Conservation (phyloP, 2,888 invertebrate species). For the Apoda limacodes region DNA sequence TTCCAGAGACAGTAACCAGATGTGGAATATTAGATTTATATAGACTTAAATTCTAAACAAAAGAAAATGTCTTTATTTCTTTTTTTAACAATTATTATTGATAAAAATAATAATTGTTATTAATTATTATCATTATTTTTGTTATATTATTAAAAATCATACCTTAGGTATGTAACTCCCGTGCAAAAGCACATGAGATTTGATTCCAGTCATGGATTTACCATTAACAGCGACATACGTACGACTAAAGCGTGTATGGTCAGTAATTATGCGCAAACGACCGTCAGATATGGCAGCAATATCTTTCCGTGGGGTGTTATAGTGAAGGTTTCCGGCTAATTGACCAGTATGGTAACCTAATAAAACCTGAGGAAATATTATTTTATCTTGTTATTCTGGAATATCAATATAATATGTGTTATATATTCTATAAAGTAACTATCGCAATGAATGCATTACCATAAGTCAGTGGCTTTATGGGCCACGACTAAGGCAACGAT, state of each 20-base stretch:
- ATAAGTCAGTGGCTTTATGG: too few relatives aligned
- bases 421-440: too few relatives aligned
- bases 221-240: slow-evolving; percentile 8
- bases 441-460: too few relatives aligned
- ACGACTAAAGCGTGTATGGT: slow-evolving; percentile 10
- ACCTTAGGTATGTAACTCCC: slow-evolving; percentile 12
- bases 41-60: slow-evolving; percentile 28
- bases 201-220: slow-evolving; percentile 16
- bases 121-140: too few relatives aligned
- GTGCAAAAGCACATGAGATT: slow-evolving; percentile 10
- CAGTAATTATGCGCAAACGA: slow-evolving; percentile 11
- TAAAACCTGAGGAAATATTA: slow-evolving; percentile 4
- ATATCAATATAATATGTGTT: too few relatives aligned
- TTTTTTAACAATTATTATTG: too few relatives aligned
- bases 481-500: too few relatives aligned
- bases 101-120: too few relatives aligned
- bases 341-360: slow-evolving; percentile 14
- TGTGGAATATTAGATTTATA: slow-evolving; percentile 43
- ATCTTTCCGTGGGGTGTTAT: slow-evolving; percentile 2
- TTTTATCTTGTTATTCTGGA: too few relatives aligned
- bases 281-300: slow-evolving; percentile 7
- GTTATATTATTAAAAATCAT: not conserved
- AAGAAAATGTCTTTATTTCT: not conserved
- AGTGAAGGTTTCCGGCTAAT: slow-evolving; percentile 13
- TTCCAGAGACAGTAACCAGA: slow-evolving; percentile 65